A percentile compares a stretch with the other conserved stretches of the same genome.
These are phyloP conservation scores for Nymphicus hollandicus DNA, from an alignment of 2,113 vertebrate species.

Conservation along the genomic window DNA sequence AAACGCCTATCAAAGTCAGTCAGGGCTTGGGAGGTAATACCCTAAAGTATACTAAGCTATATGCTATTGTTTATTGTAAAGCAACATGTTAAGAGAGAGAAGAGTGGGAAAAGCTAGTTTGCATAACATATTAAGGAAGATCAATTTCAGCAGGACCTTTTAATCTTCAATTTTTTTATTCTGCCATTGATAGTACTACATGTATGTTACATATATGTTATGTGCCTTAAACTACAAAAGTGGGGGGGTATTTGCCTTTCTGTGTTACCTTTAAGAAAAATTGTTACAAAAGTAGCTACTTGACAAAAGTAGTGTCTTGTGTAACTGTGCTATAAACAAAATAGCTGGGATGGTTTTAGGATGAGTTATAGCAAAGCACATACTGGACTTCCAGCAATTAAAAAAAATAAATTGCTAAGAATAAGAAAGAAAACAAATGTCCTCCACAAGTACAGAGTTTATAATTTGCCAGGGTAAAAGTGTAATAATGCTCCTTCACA, in stretches of 20 bases:
- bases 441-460: neutral
- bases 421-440: neutral
- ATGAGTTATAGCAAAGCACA: neutral
- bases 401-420: neutral
- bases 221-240: neutral
- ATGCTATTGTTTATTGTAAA: neutral
- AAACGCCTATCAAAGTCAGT: neutral
- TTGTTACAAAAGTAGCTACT: neutral
- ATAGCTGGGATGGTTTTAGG: neutral
- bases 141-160: neutral
- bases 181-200: neutral
- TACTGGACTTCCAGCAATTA: neutral
- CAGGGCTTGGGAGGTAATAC: neutral
- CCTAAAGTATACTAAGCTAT: neutral
- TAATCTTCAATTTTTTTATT: neutral
- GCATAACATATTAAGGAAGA: neutral
- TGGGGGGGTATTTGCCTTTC: rapidly evolving
- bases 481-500: neutral
- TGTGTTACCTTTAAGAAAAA: neutral
- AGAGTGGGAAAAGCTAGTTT: neutral
- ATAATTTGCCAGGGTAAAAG: rapidly evolving
- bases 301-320: neutral
- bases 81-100: neutral
- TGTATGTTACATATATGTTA: neutral
- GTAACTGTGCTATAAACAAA: neutral